These are phyloP conservation scores for Catocala nupta DNA, from an alignment of 2,888 invertebrate genomes.

Conservation along the genomic window DNA sequence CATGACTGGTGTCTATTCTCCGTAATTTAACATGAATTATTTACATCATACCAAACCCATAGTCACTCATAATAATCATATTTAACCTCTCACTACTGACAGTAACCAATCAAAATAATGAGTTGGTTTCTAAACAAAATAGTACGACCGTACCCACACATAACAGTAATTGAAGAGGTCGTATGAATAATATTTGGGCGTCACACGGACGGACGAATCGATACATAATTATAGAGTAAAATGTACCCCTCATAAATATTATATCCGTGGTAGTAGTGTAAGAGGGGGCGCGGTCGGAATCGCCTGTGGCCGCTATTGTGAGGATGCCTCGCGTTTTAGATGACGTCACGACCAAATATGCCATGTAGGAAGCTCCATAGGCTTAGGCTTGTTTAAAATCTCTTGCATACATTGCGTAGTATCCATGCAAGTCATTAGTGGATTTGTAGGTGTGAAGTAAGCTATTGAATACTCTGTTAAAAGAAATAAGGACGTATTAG, in stretches of 20 bases:
- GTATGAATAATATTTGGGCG: slow-evolving; percentile 85
- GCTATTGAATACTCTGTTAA: too few relatives aligned
- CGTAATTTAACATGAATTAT: not conserved
- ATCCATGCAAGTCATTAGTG: too few relatives aligned
- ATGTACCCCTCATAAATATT: slow-evolving; percentile 85
- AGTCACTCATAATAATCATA: slow-evolving; percentile 8
- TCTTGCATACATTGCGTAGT: too few relatives aligned
- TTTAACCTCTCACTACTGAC: slow-evolving; percentile 22
- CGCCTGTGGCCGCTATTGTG: slow-evolving; percentile 79
- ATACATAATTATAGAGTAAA: slow-evolving; percentile 86
- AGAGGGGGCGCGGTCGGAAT: slow-evolving; percentile 80
- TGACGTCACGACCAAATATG: slow-evolving; percentile 52
- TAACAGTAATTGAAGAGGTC: slow-evolving; percentile 78
- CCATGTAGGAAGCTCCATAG: not conserved
- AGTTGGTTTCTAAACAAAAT: slow-evolving; percentile 31
- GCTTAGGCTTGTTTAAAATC: not conserved
- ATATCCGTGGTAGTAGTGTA: slow-evolving; percentile 70
- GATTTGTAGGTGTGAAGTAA: too few relatives aligned
- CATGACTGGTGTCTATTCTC: not conserved
- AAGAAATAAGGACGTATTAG: too few relatives aligned
- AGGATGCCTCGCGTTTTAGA: slow-evolving; percentile 61
- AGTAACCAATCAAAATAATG: slow-evolving; percentile 26
- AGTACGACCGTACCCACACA: slow-evolving; percentile 54
- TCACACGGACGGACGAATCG: slow-evolving; percentile 78
- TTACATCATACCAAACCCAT: not conserved